phyloP scores from a whole-genome alignment of 2,888 invertebrate genomes.

The Trilocha varians region DNA sequence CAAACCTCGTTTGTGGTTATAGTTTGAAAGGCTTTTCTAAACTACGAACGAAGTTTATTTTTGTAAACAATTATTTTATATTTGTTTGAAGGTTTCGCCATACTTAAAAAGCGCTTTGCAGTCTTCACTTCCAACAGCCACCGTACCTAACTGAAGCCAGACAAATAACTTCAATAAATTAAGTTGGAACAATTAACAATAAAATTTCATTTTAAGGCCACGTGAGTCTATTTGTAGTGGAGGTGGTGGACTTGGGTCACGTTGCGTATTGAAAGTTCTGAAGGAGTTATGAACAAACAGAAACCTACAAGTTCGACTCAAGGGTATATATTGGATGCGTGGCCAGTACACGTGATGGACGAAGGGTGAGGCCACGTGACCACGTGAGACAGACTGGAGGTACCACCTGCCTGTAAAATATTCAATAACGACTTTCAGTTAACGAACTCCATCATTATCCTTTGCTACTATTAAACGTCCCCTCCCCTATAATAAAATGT shows the following conservation, averaged over 20 bases:
- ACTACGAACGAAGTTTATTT: neutral
- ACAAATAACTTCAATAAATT: conserved; percentile 26
- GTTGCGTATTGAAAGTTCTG: conserved; percentile 36
- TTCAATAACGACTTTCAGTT: neutral
- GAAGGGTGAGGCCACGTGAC: conserved; percentile 30
- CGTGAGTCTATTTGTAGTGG: conserved; percentile 43
- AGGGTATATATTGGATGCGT: conserved; percentile 13
- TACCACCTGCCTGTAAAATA: conserved; percentile 14
- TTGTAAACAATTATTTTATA: conserved; percentile 4
- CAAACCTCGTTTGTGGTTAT: neutral
- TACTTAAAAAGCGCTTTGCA: conserved; percentile 17
- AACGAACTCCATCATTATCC: neutral
- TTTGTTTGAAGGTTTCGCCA: conserved; percentile 7
- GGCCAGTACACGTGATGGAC: conserved; percentile 22
- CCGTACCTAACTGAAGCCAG: conserved; percentile 28
- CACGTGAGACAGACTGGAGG: conserved; percentile 31
- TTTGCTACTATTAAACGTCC: neutral
- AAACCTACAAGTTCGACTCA: conserved; percentile 26
- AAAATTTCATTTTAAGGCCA: conserved; percentile 41
- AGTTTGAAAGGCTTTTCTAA: neutral
- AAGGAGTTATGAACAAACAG: conserved; percentile 49
- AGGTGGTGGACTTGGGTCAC: conserved; percentile 48
- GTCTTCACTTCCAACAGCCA: conserved; percentile 24
- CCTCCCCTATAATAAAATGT: neutral
- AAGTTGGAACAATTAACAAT: conserved; percentile 26